These are phyloP conservation scores for Mungos mungo DNA, from an alignment of 2,113 vertebrate genomes.

Conservation along the genomic window DNA sequence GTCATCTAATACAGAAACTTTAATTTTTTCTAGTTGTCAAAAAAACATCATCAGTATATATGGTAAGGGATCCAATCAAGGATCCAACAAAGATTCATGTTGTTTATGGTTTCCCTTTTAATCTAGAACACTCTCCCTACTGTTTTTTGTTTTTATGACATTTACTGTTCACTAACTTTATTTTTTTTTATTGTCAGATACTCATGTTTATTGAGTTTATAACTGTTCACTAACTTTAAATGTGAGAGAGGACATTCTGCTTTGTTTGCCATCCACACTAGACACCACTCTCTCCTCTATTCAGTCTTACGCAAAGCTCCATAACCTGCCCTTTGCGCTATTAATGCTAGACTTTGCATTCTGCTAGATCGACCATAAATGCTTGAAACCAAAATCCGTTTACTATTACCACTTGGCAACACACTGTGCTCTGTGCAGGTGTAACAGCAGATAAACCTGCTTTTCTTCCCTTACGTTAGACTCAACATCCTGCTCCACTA, in stretches of 20 bases:
- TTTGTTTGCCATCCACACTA: background rate
- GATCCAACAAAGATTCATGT: background rate
- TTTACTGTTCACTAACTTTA: background rate
- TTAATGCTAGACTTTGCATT: background rate
- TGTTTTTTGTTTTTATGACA: background rate
- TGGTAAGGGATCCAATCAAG: background rate
- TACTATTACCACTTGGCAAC: background rate
- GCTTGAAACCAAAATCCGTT: background rate
- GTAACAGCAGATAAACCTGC: background rate
- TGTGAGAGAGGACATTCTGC: background rate
- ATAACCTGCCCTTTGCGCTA: background rate
- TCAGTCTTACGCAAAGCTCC: background rate
- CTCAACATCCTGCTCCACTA: background rate
- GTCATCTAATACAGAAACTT: background rate
- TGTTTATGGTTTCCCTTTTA: background rate
- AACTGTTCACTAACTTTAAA: background rate
- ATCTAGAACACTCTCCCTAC: background rate
- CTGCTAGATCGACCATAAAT: background rate
- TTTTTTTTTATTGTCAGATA: too few relatives aligned
- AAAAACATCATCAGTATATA: background rate
- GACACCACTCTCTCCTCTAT: background rate
- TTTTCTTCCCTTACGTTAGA: background rate
- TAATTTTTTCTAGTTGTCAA: background rate
- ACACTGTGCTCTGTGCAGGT: background rate
- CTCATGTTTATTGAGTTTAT: too few relatives aligned